phyloP scores from a whole-genome alignment of 2,113 vertebrate genomes.

The Spilogale gracilis region DNA sequence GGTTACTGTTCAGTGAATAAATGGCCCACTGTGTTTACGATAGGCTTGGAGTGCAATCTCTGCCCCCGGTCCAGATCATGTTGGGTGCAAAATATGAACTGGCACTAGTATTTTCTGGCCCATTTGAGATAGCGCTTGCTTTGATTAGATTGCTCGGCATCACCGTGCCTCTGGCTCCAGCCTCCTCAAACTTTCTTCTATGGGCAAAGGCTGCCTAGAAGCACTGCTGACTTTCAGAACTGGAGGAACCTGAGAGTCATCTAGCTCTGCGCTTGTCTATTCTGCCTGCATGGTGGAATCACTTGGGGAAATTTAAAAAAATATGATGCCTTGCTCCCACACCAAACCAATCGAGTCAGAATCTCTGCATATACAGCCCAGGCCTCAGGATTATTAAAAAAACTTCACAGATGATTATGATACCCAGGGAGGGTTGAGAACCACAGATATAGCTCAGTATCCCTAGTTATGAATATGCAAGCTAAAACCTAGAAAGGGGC shows the following conservation, averaged over 20 bases:
- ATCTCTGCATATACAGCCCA: not conserved
- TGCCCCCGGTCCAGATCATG: slow-evolving; percentile 86
- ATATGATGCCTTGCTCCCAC: slow-evolving; percentile 32
- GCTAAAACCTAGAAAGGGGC: not conserved
- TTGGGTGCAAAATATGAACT: slow-evolving; percentile 86
- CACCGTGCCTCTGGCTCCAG: slow-evolving; percentile 59
- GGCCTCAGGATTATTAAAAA: slow-evolving; percentile 32
- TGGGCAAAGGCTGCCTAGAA: not conserved
- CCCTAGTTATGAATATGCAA: not conserved
- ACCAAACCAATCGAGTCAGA: not conserved
- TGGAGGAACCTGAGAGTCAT: not conserved
- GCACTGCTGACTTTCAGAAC: not conserved
- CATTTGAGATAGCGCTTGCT: slow-evolving; percentile 86
- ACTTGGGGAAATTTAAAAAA: not conserved
- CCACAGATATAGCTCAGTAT: not conserved
- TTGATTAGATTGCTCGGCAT: slow-evolving; percentile 82
- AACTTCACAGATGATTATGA: not conserved
- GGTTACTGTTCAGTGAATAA: slow-evolving; percentile 86
- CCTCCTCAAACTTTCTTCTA: slow-evolving; percentile 62
- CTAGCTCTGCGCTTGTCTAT: not conserved
- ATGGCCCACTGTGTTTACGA: slow-evolving; percentile 82
- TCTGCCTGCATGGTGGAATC: not conserved
- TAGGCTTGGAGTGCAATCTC: slow-evolving; percentile 83
- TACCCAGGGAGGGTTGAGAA: not conserved
- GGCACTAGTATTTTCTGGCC: slow-evolving; percentile 84